phyloP scores from a whole-genome alignment of 1,140 invertebrate genomes.

The Drosophila subpulchrella region DNA sequence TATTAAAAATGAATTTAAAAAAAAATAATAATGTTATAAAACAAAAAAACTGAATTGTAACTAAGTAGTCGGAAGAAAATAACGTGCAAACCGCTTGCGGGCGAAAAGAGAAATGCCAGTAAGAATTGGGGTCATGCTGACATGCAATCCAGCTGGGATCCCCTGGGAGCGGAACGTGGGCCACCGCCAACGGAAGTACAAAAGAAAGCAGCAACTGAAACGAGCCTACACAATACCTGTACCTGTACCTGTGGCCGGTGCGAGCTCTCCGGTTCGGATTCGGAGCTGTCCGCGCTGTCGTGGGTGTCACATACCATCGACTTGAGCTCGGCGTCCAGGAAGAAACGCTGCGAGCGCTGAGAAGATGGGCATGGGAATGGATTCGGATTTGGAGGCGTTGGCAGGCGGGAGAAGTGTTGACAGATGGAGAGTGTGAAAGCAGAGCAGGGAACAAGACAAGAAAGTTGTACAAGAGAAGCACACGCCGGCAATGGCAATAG shows the following conservation, averaged over 20 bases:
- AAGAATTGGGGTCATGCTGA: background rate
- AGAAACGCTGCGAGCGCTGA: conserved; percentile 82
- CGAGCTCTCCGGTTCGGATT: conserved; percentile 65
- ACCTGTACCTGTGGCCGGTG: conserved; percentile 67
- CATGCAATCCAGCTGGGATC: background rate
- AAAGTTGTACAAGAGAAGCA: conserved; percentile 25
- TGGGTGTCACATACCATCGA: conserved; percentile 84
- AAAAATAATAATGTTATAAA: no score
- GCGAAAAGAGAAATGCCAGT: background rate
- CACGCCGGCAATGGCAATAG: background rate
- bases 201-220: background rate
- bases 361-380: conserved; percentile 4
- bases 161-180: background rate
- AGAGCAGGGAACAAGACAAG: conserved; percentile 40
- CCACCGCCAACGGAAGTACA: background rate
- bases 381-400: conserved; percentile 7
- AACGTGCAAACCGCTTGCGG: background rate
- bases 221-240: conserved; percentile 53
- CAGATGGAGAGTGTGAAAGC: conserved; percentile 27
- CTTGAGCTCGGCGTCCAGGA: conserved; percentile 85
- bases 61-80: background rate
- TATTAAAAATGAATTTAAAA: no score
- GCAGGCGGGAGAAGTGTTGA: conserved; percentile 8
- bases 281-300: conserved; percentile 69
- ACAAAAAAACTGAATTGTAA: background rate